Base-by-base conservation (phyloP, 2,797 vertebrate genomes). In the Channallabes apus region DNA sequence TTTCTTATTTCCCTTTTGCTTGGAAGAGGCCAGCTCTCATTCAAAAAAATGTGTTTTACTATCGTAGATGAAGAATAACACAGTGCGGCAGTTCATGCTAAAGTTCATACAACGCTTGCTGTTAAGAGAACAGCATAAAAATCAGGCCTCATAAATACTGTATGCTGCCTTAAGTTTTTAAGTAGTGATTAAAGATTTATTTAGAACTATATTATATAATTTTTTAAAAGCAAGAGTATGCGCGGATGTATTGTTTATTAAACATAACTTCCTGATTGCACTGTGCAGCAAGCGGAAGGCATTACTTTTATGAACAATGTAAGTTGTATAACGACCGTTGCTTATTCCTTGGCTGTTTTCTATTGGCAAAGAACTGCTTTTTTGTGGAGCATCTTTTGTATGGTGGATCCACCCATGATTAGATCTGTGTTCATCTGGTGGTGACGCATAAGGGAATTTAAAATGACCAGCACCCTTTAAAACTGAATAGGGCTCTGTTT, bases 21-120 rank as follows among this genome's bases (percentile, higher is more conserved):
- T 73, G 62, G 58, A 4, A 90, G 83, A 87, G 87, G 75, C 85
- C 84, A 86, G 83, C 78, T 89, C 89, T 85, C 38, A 83, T 38
- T 27, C 38, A 80, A 46, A 62, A 24, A 35, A 64, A 64, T 64
- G 17, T 51, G 20, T 18, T 58, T 56, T 76, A 76, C 14, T 29
- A 32, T 24, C 15, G 46, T 29, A 29, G 38, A n/a, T 27, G 27
- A 18, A 77, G 58, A 9, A 58, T 76, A 20, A 58, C 2, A 77
- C 59, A 59, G 35, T 77, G 11, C 22, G 62, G 14, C 59, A n/a
- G n/a, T n/a, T n/a, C n/a, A n/a, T n/a, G n/a, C n/a, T n/a, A n/a
- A n/a, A n/a, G 29, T 32, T 29, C 9, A 58, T 20, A 72, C 5
- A 27, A 14, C 7, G 20, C 27, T 56, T 58, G 54, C 18, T 58